Base-by-base conservation (phyloP, 2,888 invertebrate genomes). In the Cosmopolites sordidus region DNA sequence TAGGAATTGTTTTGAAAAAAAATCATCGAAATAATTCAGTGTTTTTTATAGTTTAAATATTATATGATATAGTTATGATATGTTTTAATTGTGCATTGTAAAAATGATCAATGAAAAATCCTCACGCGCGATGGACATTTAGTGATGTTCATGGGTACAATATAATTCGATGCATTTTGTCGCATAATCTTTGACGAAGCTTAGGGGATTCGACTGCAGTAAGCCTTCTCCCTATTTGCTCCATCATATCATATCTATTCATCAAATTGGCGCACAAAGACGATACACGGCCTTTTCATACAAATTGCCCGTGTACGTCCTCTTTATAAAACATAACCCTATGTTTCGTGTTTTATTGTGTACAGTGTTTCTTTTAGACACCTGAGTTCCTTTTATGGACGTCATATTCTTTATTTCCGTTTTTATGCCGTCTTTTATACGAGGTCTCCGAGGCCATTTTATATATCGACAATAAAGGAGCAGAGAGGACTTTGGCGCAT, bases 401-500 rank as follows among this genome's bases (percentile, higher is more conserved):
- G 65, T 64, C 62, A 66, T 69, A 67, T 68, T 66, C 68, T 64
- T 68, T 69, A 69, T 69, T 66, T 64, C 62, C 61, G 62, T 66
- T 67, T 69, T 69, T 68, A 58, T 46, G 29, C 44, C 41, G 27
- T 54, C 58, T 58, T 56, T 52, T 56, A 56, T 56, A 56, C 52
- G 52, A 44, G 56, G 45, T 52, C 52, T 48, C 52, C 52, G 42
- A 46, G 49, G 49, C 49, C 52, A 56, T 64, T 62, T 64, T 64
- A 63, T 62, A 63, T 63, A 65, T 65, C 64, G 66, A 66, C 65
- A 65, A 66, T 66, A 67, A 66, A 65, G 64, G 62, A 66, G 48
- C 44, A 50, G 64, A 70, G 69, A 69, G 71, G 69, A 69, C 65
- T 69, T 69, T 66, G 68, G 65, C 69, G 70, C 67, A 69, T 69